Evolutionary conservation across 2,113 vertebrate species (phyloP).

Genomic region (Burhinus bistriatus): DNA sequence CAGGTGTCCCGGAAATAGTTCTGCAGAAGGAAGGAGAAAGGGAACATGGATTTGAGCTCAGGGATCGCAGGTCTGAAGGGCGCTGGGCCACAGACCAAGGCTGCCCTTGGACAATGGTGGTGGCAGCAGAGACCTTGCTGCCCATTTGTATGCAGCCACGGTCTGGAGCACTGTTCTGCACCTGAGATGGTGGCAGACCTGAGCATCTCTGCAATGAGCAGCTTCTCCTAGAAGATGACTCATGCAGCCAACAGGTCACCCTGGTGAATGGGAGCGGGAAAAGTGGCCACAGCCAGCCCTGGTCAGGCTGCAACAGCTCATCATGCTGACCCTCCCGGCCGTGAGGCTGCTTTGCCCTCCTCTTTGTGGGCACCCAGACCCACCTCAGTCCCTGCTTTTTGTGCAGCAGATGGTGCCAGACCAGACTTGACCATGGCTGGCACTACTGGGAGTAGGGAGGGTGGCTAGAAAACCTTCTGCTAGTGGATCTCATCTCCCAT

Average conservation of each 20-base stretch:
- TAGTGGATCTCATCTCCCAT: neutral
- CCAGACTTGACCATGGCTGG: neutral
- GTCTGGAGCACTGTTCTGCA: neutral
- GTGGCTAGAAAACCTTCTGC: neutral
- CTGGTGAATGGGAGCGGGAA: neutral
- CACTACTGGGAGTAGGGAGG: neutral
- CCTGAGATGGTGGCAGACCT: neutral
- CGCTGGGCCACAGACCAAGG: fast-evolving
- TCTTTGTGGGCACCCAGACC: neutral
- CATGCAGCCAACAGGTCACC: neutral
- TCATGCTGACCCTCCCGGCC: neutral
- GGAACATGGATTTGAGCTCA: neutral
- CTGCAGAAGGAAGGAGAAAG: constrained; percentile 67
- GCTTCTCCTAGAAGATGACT: constrained; percentile 17
- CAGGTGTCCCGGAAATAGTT: constrained; percentile 98
- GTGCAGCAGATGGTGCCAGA: neutral
- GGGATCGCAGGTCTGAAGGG: neutral
- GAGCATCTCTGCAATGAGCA: neutral
- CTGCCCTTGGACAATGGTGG: neutral
- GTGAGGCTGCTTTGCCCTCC: neutral
- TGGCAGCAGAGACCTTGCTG: neutral
- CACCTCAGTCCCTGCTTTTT: neutral
- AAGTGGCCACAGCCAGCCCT: neutral
- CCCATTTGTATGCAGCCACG: neutral
- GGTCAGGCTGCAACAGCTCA: neutral